phyloP scores from a whole-genome alignment of 1,140 invertebrate species.

The Steinernema feltiae region DNA sequence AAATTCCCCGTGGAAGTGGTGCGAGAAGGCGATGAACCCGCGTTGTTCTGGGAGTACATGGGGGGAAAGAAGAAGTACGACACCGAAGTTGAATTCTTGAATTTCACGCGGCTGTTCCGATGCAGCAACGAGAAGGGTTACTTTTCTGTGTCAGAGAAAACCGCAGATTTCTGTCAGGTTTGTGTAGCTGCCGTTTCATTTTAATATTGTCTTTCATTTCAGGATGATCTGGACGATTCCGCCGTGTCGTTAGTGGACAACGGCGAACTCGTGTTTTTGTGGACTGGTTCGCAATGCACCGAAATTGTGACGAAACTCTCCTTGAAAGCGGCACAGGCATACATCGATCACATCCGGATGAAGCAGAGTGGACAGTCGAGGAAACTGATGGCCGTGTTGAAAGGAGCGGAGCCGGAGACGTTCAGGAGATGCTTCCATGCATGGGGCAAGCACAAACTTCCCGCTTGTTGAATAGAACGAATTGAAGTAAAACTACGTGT shows the following conservation, averaged over 20 bases:
- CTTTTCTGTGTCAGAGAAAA: conserved; percentile 97
- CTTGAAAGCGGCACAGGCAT: conserved; percentile 97
- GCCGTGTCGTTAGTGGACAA: conserved; percentile 99
- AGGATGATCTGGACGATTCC: conserved; percentile 97
- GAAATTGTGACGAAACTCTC: conserved; percentile 98
- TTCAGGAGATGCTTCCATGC: conserved; percentile 99
- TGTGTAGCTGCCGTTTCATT: conserved; percentile 18
- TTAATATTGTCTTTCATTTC: conserved; percentile 23
- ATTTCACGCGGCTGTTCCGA: conserved; percentile 85
- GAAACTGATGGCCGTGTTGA: conserved; percentile 89
- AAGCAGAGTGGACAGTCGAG: conserved; percentile 85
- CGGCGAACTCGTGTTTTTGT: conserved; percentile 92
- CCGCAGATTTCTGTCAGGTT: conserved; percentile 98
- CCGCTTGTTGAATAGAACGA: no score
- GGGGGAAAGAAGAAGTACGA: conserved; percentile 89
- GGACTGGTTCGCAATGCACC: conserved; percentile 88
- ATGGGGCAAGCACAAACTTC: conserved; percentile 68
- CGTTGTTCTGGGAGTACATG: conserved; percentile 95
- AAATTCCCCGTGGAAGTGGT: conserved; percentile 67
- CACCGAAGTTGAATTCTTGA: conserved; percentile 81
- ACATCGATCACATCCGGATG: conserved; percentile 89
- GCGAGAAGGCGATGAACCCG: conserved; percentile 92
- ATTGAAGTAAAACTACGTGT: no score
- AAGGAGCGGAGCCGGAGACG: conserved; percentile 85
- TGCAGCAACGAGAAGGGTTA: conserved; percentile 99